Evolutionary conservation across 2,888 invertebrate genomes (phyloP).

Genomic region (Cheilosia vernalis): DNA sequence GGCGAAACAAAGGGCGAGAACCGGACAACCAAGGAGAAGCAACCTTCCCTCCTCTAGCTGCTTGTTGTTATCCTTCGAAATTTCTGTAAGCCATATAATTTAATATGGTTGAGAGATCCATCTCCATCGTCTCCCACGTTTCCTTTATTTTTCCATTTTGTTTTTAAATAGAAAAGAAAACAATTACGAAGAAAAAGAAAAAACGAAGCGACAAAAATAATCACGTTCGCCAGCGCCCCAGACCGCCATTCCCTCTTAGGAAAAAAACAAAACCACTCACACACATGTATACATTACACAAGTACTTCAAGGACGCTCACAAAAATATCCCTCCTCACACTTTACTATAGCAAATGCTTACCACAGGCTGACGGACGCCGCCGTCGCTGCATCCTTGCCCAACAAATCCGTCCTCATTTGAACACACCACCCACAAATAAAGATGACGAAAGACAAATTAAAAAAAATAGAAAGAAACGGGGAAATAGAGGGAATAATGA

Average conservation of each 20-base stretch:
- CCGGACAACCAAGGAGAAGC: conserved; percentile 14
- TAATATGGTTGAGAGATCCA: conserved; percentile 59
- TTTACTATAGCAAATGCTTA: conserved; percentile 48
- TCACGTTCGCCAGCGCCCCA: conserved; percentile 45
- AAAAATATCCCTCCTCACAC: conserved; percentile 66
- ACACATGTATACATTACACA: not conserved
- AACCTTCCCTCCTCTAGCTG: not conserved
- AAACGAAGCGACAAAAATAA: conserved; percentile 42
- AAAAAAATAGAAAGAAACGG: conserved; percentile 10
- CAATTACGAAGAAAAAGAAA: conserved; percentile 58
- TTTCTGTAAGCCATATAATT: conserved; percentile 67
- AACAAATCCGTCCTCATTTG: conserved; percentile 13
- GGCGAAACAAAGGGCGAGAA: conserved; percentile 4
- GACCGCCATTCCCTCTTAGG: not conserved
- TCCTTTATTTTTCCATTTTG: conserved; percentile 43
- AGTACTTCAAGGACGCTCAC: conserved; percentile 62
- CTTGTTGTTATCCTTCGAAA: conserved; percentile 55
- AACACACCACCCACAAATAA: conserved; percentile 46
- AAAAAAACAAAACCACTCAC: not conserved
- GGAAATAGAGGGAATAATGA: conserved; percentile 40
- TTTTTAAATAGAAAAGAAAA: conserved; percentile 24
- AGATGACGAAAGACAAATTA: conserved; percentile 53
- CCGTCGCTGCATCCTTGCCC: conserved; percentile 43
- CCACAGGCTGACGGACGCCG: conserved; percentile 45
- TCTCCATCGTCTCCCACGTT: conserved; percentile 29